Evolutionary conservation across 2,113 vertebrate species (phyloP).

Genomic region (Tursiops truncatus): DNA sequence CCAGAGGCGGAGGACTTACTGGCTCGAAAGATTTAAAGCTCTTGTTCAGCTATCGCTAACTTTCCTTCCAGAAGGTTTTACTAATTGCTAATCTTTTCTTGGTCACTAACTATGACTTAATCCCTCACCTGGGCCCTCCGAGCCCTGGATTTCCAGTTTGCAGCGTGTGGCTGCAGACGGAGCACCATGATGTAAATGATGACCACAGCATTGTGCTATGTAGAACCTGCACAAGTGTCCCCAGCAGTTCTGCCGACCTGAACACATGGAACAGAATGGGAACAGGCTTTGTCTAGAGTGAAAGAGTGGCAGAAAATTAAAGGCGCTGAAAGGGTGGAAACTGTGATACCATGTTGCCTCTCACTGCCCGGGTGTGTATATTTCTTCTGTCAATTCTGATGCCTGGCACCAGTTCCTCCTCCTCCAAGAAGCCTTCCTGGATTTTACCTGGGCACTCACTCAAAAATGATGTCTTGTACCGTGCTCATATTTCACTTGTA

Average conservation of each 20-base stretch:
- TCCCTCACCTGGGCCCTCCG: background rate
- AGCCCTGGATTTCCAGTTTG: background rate
- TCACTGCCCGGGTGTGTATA: accelerated
- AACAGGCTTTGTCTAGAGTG: background rate
- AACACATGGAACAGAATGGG: background rate
- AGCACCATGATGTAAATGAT: accelerated
- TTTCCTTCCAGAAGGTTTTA: background rate
- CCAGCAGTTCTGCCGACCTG: background rate
- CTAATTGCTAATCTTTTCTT: background rate
- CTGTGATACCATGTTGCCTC: background rate
- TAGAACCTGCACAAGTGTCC: accelerated
- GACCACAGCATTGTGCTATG: accelerated
- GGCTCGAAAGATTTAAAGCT: background rate
- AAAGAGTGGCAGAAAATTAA: background rate
- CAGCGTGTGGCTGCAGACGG: background rate
- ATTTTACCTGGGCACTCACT: background rate
- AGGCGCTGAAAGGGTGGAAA: accelerated
- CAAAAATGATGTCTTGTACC: accelerated
- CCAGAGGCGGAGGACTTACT: background rate
- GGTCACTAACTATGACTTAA: background rate
- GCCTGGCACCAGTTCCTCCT: background rate
- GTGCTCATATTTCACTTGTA: background rate
- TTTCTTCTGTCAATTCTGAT: background rate
- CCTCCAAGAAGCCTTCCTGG: background rate
- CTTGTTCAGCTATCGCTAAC: background rate